phyloP scores from a whole-genome alignment of 2,888 invertebrate species.

The Leptothorax acervorum region DNA sequence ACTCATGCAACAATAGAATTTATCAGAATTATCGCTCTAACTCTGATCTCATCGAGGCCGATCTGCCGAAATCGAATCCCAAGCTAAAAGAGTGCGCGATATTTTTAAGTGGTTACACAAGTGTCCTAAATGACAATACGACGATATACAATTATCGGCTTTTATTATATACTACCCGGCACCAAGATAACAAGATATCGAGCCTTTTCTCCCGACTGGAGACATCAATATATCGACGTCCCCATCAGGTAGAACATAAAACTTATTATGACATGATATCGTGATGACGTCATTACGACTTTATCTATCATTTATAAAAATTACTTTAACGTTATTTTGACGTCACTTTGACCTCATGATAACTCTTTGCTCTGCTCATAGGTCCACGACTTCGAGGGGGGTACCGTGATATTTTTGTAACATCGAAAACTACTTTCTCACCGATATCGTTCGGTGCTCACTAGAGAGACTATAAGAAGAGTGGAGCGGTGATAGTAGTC shows the following conservation, averaged over 20 bases:
- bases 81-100: neutral
- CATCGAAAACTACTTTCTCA: too few species aligned
- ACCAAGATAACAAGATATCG: neutral
- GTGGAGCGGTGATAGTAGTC: too few species aligned
- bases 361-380: too few species aligned
- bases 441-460: neutral
- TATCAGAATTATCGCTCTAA: neutral
- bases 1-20: neutral
- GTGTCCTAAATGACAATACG: neutral
- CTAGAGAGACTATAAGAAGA: too few species aligned
- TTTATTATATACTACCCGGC: neutral
- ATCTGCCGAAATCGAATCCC: neutral
- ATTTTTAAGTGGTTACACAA: neutral
- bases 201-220: neutral
- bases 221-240: conserved; percentile 4
- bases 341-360: too few species aligned
- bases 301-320: too few species aligned
- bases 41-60: neutral
- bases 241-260: too few species aligned
- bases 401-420: too few species aligned
- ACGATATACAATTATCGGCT: neutral
- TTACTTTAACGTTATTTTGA: too few species aligned
- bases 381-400: too few species aligned
- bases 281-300: too few species aligned
- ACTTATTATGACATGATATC: too few species aligned